Percentiles rank a stretch among this genome's conserved stretches.
These are phyloP conservation scores for Sarcophaga bullata DNA, from an alignment of 1,140 invertebrate genomes.

Conservation along the genomic window DNA sequence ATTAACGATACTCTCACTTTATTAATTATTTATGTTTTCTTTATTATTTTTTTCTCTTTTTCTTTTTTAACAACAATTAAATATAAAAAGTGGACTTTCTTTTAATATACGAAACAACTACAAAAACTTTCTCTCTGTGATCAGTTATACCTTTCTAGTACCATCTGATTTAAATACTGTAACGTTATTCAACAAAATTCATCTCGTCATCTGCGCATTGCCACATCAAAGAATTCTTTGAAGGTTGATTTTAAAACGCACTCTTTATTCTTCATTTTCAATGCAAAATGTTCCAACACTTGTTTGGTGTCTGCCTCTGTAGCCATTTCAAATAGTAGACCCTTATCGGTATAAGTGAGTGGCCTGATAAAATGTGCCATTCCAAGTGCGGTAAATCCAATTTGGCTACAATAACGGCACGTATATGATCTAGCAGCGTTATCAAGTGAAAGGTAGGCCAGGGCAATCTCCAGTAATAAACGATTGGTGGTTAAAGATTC, in stretches of 20 bases:
- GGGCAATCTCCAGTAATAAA: neutral
- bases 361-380: neutral
- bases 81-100: too few species aligned
- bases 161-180: too few species aligned
- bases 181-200: too few species aligned
- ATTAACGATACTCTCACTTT: too few species aligned
- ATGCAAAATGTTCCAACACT: neutral
- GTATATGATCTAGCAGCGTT: conserved; percentile 5
- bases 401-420: neutral
- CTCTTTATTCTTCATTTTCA: neutral
- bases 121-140: too few species aligned
- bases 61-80: too few species aligned
- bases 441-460: neutral
- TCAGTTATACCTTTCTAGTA: too few species aligned
- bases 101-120: too few species aligned
- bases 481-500: neutral
- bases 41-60: too few species aligned
- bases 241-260: neutral
- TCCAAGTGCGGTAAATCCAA: neutral
- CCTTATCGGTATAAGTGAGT: neutral
- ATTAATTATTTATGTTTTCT: too few species aligned
- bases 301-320: neutral
- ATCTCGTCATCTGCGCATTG: neutral
- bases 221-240: neutral
- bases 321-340: neutral